Evolutionary conservation across 2,888 invertebrate species (phyloP).

Genomic region (Caenorhabditis panamensis): DNA sequence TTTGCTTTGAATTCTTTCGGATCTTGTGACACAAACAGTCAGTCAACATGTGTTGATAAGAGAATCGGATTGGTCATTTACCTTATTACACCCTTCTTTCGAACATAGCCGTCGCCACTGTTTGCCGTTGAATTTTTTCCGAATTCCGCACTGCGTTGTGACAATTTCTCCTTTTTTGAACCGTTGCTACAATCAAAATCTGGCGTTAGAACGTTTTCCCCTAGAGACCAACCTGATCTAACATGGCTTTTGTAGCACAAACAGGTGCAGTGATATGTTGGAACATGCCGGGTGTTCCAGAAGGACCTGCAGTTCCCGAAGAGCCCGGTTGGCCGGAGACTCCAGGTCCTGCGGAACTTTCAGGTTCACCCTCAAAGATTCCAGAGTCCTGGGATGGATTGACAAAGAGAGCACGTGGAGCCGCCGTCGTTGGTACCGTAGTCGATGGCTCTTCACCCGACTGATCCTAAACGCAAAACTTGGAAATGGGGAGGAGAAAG

Average conservation of each 20-base stretch:
- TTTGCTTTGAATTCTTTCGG: constrained; percentile 54
- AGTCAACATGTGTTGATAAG: constrained; percentile 35
- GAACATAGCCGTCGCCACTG: constrained; percentile 98
- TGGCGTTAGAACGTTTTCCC: too few species aligned
- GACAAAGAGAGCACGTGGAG: constrained; percentile 40
- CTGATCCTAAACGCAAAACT: constrained; percentile 27
- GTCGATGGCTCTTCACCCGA: constrained; percentile 35
- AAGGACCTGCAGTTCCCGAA: not conserved
- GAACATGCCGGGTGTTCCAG: constrained; percentile 33
- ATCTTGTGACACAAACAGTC: constrained; percentile 46
- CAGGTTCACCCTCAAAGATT: constrained; percentile 43
- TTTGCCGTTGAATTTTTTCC: constrained; percentile 99
- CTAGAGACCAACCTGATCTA: constrained; percentile 50
- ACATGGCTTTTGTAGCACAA: constrained; percentile 51
- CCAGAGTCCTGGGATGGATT: constrained; percentile 58
- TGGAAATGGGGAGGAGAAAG: not conserved
- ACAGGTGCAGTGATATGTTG: constrained; percentile 39
- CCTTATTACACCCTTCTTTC: constrained; percentile 86
- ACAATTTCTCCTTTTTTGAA: constrained; percentile 88
- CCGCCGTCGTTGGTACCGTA: constrained; percentile 30
- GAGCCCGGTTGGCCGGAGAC: not conserved
- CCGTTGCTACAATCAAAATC: constrained; percentile 49
- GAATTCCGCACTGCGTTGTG: constrained; percentile 93
- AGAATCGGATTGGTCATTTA: constrained; percentile 35
- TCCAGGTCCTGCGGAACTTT: too few species aligned